phyloP scores from a whole-genome alignment of 2,113 vertebrate species.

The Ahaetulla prasina region DNA sequence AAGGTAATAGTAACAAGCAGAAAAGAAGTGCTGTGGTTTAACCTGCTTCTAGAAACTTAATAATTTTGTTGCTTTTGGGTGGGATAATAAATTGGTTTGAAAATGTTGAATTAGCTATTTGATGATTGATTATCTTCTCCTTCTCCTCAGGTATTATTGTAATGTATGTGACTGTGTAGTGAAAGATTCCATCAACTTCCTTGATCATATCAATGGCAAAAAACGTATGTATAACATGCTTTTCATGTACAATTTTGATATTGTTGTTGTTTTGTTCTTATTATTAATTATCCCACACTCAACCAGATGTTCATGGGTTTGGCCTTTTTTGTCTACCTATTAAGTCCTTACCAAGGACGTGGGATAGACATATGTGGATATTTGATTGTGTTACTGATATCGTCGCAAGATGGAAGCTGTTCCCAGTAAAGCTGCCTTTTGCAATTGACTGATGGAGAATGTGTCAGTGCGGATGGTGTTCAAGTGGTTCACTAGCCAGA shows the following conservation, averaged over 20 bases:
- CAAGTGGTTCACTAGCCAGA: not conserved
- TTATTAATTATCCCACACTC: not conserved
- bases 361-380: too few relatives aligned
- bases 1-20: not conserved
- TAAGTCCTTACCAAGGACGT: too few relatives aligned
- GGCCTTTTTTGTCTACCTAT: not conserved
- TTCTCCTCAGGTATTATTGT: slow-evolving; percentile 86
- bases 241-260: not conserved
- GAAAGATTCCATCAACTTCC: slow-evolving; percentile 97
- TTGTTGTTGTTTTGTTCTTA: not conserved
- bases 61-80: not conserved
- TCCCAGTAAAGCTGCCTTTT: too few relatives aligned
- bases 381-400: too few relatives aligned
- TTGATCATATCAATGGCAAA: slow-evolving; percentile 99
- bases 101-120: not conserved
- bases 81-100: not conserved
- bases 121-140: not conserved
- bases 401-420: too few relatives aligned
- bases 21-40: not conserved
- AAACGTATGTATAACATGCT: slow-evolving; percentile 83
- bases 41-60: not conserved
- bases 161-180: slow-evolving; percentile 99
- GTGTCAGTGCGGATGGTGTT: too few relatives aligned
- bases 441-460: too few relatives aligned
- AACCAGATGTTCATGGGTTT: not conserved